Conservation (phyloP, 2,888 invertebrate genomes). For the Drosophila subsilvestris region DNA sequence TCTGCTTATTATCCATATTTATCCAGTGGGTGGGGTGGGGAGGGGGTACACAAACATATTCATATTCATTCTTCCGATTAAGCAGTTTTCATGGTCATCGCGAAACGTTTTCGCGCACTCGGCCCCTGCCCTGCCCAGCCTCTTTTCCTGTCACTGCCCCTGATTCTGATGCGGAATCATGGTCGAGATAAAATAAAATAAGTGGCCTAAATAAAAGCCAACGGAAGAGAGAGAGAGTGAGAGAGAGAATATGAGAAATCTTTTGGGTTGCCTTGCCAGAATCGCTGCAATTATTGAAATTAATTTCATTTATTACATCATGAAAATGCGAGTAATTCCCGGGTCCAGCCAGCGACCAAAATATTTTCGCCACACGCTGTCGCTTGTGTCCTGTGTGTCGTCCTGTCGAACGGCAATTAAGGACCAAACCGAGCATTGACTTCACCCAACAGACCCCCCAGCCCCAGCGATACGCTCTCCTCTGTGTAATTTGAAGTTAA, state of each 20-base stretch:
- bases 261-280: conserved; percentile 34
- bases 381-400: conserved; percentile 18
- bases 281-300: conserved; percentile 80
- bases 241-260: conserved; percentile 68
- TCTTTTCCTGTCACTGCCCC: not conserved
- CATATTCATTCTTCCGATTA: conserved; percentile 80
- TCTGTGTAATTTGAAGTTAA: conserved; percentile 71
- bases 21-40: conserved; percentile 30
- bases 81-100: conserved; percentile 79
- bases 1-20: conserved; percentile 59
- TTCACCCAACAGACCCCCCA: conserved; percentile 8
- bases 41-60: conserved; percentile 11
- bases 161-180: conserved; percentile 30
- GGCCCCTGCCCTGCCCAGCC: not conserved
- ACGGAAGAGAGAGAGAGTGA: conserved; percentile 50
- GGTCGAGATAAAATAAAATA: conserved; percentile 44
- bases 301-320: conserved; percentile 82
- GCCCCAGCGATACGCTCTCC: conserved; percentile 25
- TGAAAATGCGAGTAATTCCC: conserved; percentile 60
- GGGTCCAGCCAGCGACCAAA: conserved; percentile 32
- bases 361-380: conserved; percentile 69
- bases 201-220: conserved; percentile 37
- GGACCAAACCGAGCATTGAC: conserved; percentile 32
- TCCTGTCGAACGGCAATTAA: conserved; percentile 60
- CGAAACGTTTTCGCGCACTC: conserved; percentile 62